Conservation (phyloP, 1,140 invertebrate genomes). For the Zaprionus capensis region DNA sequence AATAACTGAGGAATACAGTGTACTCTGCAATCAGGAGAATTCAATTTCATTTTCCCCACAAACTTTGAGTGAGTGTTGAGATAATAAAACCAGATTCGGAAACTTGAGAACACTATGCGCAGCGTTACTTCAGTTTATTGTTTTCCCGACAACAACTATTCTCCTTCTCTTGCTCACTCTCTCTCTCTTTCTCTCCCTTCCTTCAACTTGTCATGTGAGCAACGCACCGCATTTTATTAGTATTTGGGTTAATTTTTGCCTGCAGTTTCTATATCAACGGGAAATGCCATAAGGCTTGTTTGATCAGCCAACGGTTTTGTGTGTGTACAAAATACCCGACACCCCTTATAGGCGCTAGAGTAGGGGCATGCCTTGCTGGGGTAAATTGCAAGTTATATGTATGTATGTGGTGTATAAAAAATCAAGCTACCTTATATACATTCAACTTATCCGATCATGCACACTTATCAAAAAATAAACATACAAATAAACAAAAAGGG, state of each 20-base stretch:
- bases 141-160: not conserved
- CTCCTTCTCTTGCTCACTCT: not conserved
- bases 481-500: not conserved
- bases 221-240: not conserved
- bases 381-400: too few relatives aligned
- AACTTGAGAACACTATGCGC: not conserved
- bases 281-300: conserved; percentile 27
- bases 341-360: not conserved
- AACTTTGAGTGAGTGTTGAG: not conserved
- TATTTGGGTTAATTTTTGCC: conserved; percentile 1
- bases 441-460: too few relatives aligned
- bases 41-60: too few relatives aligned
- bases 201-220: not conserved
- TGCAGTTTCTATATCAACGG: conserved; percentile 5
- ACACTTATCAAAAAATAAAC: too few relatives aligned
- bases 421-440: too few relatives aligned
- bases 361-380: not conserved
- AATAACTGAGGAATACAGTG: too few relatives aligned
- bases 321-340: not conserved
- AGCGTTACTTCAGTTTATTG: not conserved
- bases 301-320: conserved; percentile 27
- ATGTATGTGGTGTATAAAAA: too few relatives aligned
- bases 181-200: not conserved
- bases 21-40: too few relatives aligned
- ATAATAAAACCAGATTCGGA: not conserved